Base-by-base conservation (phyloP, 2,888 invertebrate species). In the Philereme vetulata region DNA sequence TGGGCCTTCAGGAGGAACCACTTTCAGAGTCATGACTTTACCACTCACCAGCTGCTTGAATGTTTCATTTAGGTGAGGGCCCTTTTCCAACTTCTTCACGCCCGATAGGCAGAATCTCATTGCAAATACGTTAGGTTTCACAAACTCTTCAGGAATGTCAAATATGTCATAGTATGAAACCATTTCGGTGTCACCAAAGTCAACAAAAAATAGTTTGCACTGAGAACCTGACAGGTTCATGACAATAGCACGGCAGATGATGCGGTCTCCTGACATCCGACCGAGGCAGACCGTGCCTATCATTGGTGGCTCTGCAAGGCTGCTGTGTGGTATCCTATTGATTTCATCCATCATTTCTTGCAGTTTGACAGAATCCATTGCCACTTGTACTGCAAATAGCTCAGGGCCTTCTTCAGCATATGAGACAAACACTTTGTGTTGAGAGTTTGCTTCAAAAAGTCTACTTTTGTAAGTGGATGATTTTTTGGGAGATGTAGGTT, bases 371-470 rank as follows among this genome's bases (percentile, higher is more conserved):
- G 93, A 93, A 68, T 93, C 93, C 49, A 93, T 90, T 71, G 93
- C 93, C 34, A 96, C 81, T 74, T 97, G 96, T 5, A 96, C 94
- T 35, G 95, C 95, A 86, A 97, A 97, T 56, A 95, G 88, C 65
- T 94, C 94, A 4, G 96, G 96, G 0, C 97, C 97, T 75, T 97
- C 96, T 72, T 96, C 96, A 11, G 96, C 95, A 81, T 93, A 95
- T 21, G 96, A 96, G 1, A 97, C 94, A 77, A 93, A 94, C 0
- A 96, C 95, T 70, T 94, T 93, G 72, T 96, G 95, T 65, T 93
- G 93, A 0, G 93, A 93, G 52, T 87, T 85, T 0, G 81, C 76
- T 77, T 92, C 92, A 9, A 93, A 71, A 6, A 87, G 70, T 65
- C 85, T 83, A 59, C 93, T 93, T 72, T 94, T 94, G 66, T 93